phyloP scores from a whole-genome alignment of 1,140 invertebrate species.

The Popillia japonica region DNA sequence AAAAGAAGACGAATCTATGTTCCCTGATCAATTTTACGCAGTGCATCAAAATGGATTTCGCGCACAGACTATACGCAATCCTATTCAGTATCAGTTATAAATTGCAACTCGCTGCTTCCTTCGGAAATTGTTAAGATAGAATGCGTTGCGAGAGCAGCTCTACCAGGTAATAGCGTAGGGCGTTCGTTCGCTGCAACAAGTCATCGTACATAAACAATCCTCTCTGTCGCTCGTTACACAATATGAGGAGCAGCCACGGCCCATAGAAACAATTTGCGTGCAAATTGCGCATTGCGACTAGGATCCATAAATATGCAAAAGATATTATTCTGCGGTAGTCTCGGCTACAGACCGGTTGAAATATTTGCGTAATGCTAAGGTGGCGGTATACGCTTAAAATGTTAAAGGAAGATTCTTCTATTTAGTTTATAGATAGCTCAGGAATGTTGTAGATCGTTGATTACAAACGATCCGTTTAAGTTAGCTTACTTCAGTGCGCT shows the following conservation, averaged over 20 bases:
- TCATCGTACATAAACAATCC: neutral
- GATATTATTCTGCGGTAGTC: neutral
- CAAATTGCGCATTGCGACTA: neutral
- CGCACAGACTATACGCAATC: neutral
- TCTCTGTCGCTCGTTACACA: neutral
- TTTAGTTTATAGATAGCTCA: neutral
- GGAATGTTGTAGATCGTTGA: too few relatives aligned
- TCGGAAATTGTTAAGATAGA: conserved; percentile 5
- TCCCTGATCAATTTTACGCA: too few relatives aligned
- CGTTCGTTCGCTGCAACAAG: neutral
- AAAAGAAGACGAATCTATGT: too few relatives aligned
- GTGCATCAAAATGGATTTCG: neutral
- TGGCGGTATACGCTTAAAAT: neutral
- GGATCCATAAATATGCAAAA: neutral
- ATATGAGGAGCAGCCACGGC: neutral
- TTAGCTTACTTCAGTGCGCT: too few relatives aligned
- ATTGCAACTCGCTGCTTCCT: neutral
- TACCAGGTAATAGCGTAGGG: neutral
- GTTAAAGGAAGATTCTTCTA: neutral
- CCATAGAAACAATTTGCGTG: conserved; percentile 2
- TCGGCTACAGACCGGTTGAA: neutral
- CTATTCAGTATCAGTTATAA: neutral
- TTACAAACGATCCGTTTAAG: too few relatives aligned
- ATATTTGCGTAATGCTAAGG: neutral
- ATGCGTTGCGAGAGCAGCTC: neutral